Evolutionary conservation across 2,797 vertebrate species (phyloP), one percentile per base, ranked within the genome.

Genomic region (Pagetopsis macropterus): DNA sequence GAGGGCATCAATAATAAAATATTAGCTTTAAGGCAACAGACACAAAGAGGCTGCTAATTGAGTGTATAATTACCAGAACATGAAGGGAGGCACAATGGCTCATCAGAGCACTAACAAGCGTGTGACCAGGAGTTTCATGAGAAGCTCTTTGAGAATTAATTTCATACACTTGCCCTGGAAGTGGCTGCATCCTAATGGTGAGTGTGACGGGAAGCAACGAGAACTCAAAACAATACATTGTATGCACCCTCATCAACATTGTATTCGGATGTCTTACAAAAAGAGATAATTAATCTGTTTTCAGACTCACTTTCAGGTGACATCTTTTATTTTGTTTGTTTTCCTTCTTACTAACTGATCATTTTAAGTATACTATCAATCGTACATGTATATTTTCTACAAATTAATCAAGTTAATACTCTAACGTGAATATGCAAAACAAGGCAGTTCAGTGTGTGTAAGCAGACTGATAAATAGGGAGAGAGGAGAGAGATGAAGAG

Each of bases 41-140:
- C 72, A 88, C 70, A 82, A 82, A 85, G 79, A 87, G 78, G 82
- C 60, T 82, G 77, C 78, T 92, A 93, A 93, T 87, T 88, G 83
- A 93, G 74, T 86, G 86, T 84, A 84, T 93, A 93, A 94, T 94
- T 93, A 90, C 64, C 58, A 79, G 73, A 85, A 89, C 82, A 87
- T 80, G 59, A 90, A 82, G 77, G 83, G 84, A 91, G 79, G 84
- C 79, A 88, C 90, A 90, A 83, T 88, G 85, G 81, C 88, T 91
- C 89, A 92, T 92, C 89, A 86, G 85, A 76, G 76, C 80, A 76
- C 83, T 90, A 92, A 93, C 87, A 93, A 91, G 84, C 83, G 78
- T 83, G 82, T 90, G 83, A 89, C 88, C 75, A 81, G 76, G 82
- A 72, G 84, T 80, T 87, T 79, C 77, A 86, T 87, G 65, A 86